Base-by-base conservation (phyloP, 1,140 invertebrate genomes). In the Glomeris maerens region DNA sequence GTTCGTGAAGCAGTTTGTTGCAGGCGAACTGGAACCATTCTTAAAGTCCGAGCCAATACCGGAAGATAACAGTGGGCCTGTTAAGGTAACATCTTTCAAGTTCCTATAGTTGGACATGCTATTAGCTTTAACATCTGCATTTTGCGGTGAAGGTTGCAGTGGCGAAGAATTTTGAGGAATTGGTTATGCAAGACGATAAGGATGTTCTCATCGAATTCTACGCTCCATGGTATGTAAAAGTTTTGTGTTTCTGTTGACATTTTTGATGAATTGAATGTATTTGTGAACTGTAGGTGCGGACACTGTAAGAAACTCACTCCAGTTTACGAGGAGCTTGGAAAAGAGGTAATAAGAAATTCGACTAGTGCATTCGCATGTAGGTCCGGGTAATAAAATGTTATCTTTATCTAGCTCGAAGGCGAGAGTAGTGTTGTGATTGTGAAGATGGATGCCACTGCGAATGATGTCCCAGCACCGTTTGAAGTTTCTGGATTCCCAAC, bases 131-230 rank as follows among this genome's bases (percentile, higher is more conserved):
- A 47, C 10, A 27, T 20, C 26, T 40, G 28, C 7, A 23, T 57
- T 22, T 42, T 50, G 41, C 65, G 31, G 57, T 65, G 26, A 59
- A 74, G 70, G 66, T 94, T 50, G 91, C 88, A 22, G 95, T 98
- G 14, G 94, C 79, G 20, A 93, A 91, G 68, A 98, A 97, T 71
- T 98, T 98, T 71, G 83, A 97, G 64, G 85, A 98, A 49, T 72
- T 98, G 42, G 90, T 98, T 0, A 83, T 77, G 4, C 83, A 98
- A 63, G 84, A 84, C 57, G 82, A 74, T 25, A 89, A 93, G 64
- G 95, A 99, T 70, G 88, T 88, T 2, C 72, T 99, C 3, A 80
- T 98, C 56, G 93, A 98, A 68, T 98, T 98, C 70, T 98, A 98
- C 70, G 93, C 93, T 27, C 92, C 93, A 0, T 98, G 93, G 93